phyloP scores from a whole-genome alignment of 2,888 invertebrate species.

The Erebia epiphron region DNA sequence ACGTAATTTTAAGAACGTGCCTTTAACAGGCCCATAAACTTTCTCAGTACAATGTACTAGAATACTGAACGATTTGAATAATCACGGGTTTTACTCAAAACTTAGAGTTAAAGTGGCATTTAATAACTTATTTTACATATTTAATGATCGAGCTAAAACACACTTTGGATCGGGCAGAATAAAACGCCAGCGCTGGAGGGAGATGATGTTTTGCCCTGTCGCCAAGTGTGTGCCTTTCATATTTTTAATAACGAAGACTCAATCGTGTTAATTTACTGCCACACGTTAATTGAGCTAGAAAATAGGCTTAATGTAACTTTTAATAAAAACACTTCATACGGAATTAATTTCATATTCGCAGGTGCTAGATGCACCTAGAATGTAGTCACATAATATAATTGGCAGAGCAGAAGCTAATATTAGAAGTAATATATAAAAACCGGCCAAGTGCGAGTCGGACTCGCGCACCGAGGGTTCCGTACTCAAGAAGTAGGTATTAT shows the following conservation, averaged over 20 bases:
- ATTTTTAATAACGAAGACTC: no score
- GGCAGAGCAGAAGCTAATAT: conserved; percentile 17
- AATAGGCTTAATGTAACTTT: neutral
- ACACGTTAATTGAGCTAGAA: neutral
- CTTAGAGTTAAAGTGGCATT: neutral
- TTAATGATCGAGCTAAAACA: neutral
- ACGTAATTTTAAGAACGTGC: conserved; percentile 24
- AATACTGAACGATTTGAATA: neutral
- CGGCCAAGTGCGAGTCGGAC: no score
- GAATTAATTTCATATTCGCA: conserved; percentile 17
- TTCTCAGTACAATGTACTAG: conserved; percentile 8
- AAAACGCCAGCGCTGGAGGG: no score
- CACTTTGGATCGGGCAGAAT: no score
- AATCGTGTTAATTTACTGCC: neutral
- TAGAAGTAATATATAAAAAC: conserved; percentile 21
- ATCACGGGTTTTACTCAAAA: neutral
- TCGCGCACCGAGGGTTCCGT: no score
- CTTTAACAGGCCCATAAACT: conserved; percentile 16
- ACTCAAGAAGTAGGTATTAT: no score
- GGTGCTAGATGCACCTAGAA: conserved; percentile 19
- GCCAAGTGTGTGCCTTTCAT: no score
- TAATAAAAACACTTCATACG: conserved; percentile 5
- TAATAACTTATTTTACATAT: conserved; percentile 3
- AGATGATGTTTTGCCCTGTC: no score
- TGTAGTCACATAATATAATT: conserved; percentile 16